A percentile compares a stretch with the other conserved stretches of the same genome.
phyloP scores from a whole-genome alignment of 2,113 vertebrate genomes.

The Arizona elegans region DNA sequence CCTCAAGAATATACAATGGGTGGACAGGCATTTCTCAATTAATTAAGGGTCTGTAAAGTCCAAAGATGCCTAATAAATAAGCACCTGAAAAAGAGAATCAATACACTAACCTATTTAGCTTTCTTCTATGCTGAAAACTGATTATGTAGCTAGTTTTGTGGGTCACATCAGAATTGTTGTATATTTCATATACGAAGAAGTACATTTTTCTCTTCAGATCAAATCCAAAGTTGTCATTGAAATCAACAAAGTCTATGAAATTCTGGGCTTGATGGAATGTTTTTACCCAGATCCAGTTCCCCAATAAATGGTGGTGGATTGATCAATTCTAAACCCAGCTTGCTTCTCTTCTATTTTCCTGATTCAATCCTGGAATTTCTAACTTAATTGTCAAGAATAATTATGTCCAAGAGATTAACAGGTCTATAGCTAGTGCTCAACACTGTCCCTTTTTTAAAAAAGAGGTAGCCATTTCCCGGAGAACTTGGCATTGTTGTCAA shows the following conservation, averaged over 20 bases:
- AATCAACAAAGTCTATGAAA: background rate
- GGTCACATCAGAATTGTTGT: background rate
- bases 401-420: background rate
- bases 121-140: background rate
- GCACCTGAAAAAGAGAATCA: background rate
- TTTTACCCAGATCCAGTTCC: background rate
- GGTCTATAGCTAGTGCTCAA: background rate
- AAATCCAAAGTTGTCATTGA: background rate
- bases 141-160: background rate
- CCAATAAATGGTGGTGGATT: background rate
- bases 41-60: background rate
- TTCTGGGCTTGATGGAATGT: background rate
- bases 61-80: background rate
- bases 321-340: background rate
- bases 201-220: background rate
- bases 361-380: background rate
- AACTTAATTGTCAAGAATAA: background rate
- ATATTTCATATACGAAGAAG: background rate
- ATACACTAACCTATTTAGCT: background rate
- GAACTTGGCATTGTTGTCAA: background rate
- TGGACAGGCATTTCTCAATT: background rate
- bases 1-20: background rate
- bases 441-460: background rate
- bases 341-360: background rate
- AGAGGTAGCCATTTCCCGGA: background rate